Evolutionary conservation across 2,797 vertebrate genomes (phyloP), one percentile per base, ranked within the genome.

Genomic region (Acanthiza pusilla): DNA sequence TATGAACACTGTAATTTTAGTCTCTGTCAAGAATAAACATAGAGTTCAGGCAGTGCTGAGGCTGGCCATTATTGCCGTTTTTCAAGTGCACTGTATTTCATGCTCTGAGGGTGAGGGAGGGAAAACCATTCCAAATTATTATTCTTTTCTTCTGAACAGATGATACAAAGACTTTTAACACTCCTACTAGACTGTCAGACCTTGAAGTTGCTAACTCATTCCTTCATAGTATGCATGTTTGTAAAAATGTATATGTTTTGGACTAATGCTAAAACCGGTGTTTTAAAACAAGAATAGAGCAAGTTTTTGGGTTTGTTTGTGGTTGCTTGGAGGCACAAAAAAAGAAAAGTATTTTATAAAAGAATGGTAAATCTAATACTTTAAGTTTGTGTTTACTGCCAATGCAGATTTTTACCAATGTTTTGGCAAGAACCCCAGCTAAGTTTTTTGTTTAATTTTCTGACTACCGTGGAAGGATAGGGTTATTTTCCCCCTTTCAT

Each of bases 41-140:
- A 94, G 96, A 95, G 94, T 97, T 54, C 96, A 97, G 94, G 96
- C 96, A 94, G 95, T 92, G 96, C 94, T 97, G 88, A 95, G 92
- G 75, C 94, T 96, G 88, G 92, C 94, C 95, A 92, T 65, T 97
- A 85, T 78, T 93, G 90, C 92, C 55, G 75, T 96, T 97, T 97
- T 96, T 84, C 77, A 97, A 96, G 88, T 93, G 94, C 78, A 55
- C 68, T 94, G 10, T 94, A 91, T 95, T 96, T 96, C 96, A 93
- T 93, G 77, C 89, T 97, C 93, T 76, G 23, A 45, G n/a, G 13
- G 14, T 40, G 20, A 11, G 50, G 29, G 29, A 38, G 23, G 8
- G 4, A 40, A 81, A 85, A 13, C 58, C 42, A 2, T 95, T 97
- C 42, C 71, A 83, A 93, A 91, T 85, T 51, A 50, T 55, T 90